Base-by-base conservation (phyloP, 2,888 invertebrate species). In the Latrodectus elegans region DNA sequence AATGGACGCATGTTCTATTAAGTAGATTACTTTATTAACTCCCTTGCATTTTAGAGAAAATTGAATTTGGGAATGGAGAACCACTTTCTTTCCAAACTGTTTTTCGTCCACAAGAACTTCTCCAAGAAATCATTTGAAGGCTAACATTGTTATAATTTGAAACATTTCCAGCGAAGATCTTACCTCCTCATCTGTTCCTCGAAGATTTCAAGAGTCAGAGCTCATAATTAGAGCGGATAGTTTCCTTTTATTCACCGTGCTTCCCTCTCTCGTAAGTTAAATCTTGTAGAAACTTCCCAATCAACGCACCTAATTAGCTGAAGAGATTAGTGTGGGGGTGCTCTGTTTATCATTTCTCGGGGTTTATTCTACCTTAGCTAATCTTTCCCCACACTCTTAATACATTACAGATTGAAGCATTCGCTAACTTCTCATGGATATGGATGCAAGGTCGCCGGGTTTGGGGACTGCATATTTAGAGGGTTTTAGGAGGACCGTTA, bases 251-350 rank as follows among this genome's bases (percentile, higher is more conserved):
- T 70, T 70, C 60, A 22, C n/a, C 12, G 79, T 51, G 67, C 75
- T 55, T 68, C 52, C 51, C 72, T 52, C 52, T 60, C 70, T 78
- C 73, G 15, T 52, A 72, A 65, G 80, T 76, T 76, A 81, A 83
- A 87, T 80, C 71, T 70, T 22, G 72, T 70, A 73, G 83, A 89
- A 85, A 89, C 79, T 83, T 77, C 72, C 83, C 77, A 80, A 89
- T 88, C 88, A 81, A 81, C 80, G 76, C 55, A 72, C 55, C 76
- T 86, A 86, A 86, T 86, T 81, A 86, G 76, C 86, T 65, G 70
- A 71, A 65, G 80, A 80, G 80, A 86, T 86, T 81, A 81, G 64
- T 67, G 72, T 76, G 38, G 38, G 77, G 72, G 81, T 82, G 71
- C 76, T n/a, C 76, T 87, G 77, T 77, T 82, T 87, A 87, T 76